These are phyloP conservation scores for Cerceris ruficornis DNA, from an alignment of 2,888 invertebrate genomes.

Conservation along the genomic window DNA sequence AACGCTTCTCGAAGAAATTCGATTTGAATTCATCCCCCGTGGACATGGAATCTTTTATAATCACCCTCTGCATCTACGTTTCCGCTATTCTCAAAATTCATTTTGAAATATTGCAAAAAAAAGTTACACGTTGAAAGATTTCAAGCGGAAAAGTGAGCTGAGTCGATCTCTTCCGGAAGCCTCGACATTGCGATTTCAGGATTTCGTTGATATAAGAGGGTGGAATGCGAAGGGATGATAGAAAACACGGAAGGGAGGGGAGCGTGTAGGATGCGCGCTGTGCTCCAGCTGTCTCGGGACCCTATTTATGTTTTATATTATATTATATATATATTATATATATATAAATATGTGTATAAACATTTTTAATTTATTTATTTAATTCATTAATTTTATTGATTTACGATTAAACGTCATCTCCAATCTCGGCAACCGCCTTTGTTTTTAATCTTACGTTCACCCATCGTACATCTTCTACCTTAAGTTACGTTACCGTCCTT, in stretches of 20 bases:
- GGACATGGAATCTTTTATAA: too few species aligned
- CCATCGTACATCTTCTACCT: slow-evolving; percentile 1
- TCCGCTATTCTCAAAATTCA: not conserved
- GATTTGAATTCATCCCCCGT: not conserved
- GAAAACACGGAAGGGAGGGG: slow-evolving; percentile 32
- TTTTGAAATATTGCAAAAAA: not conserved
- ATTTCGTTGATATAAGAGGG: slow-evolving; percentile 16
- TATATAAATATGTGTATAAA: slow-evolving; percentile 77
- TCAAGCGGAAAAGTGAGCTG: slow-evolving; percentile 14
- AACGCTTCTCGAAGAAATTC: not conserved
- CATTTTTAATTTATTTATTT: slow-evolving; percentile 82
- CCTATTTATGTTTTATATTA: slow-evolving; percentile 81
- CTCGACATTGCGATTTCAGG: slow-evolving; percentile 55
- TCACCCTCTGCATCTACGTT: not conserved
- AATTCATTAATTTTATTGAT: slow-evolving; percentile 81
- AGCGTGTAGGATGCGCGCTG: slow-evolving; percentile 73
- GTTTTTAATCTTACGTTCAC: slow-evolving; percentile 53
- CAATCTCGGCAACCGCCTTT: slow-evolving; percentile 71
- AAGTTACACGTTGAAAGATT: slow-evolving; percentile 17
- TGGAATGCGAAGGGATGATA: slow-evolving; percentile 20
- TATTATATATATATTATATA: slow-evolving; percentile 72
- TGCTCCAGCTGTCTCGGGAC: slow-evolving; percentile 79
- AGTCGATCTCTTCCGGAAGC: slow-evolving; percentile 59
- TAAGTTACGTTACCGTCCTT: slow-evolving; percentile 9
- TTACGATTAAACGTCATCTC: slow-evolving; percentile 80